phyloP scores from a whole-genome alignment of 2,113 vertebrate species.

The Periophthalmodon schlosseri region DNA sequence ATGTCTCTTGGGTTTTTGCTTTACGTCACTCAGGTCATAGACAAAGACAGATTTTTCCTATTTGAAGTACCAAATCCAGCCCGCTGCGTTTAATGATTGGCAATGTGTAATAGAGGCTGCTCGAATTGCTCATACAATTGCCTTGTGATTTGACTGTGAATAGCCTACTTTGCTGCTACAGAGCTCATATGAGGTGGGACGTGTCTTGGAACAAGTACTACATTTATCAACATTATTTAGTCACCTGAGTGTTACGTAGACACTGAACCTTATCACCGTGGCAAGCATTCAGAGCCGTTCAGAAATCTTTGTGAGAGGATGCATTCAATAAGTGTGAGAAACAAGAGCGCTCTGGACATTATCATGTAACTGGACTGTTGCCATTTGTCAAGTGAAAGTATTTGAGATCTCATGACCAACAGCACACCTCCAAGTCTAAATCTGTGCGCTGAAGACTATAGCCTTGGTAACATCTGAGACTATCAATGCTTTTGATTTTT shows the following conservation, averaged over 20 bases:
- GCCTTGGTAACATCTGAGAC: background rate
- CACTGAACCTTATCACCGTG: slow-evolving; percentile 11
- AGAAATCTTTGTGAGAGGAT: slow-evolving; percentile 27
- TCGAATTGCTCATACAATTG: too few species aligned
- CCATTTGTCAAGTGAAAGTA: background rate
- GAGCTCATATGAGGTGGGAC: too few species aligned
- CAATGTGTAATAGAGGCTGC: too few species aligned
- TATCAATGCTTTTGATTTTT: background rate
- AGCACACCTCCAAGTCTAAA: background rate
- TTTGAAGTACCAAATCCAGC: background rate
- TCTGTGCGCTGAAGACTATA: background rate
- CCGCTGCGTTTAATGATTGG: too few species aligned
- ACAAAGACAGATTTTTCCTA: background rate
- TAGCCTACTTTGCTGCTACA: too few species aligned
- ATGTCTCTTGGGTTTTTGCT: background rate
- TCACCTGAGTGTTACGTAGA: background rate
- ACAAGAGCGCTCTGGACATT: slow-evolving; percentile 5
- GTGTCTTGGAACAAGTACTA: background rate
- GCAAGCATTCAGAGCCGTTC: slow-evolving; percentile 31
- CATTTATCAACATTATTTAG: background rate
- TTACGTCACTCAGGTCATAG: background rate
- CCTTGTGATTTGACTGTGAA: background rate
- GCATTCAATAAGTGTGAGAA: slow-evolving; percentile 33
- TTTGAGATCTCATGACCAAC: slow-evolving; percentile 1
- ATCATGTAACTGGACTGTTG: slow-evolving; percentile 11